Evolutionary conservation across 2,888 invertebrate genomes (phyloP).

Genomic region (Agrilus cyanescens): DNA sequence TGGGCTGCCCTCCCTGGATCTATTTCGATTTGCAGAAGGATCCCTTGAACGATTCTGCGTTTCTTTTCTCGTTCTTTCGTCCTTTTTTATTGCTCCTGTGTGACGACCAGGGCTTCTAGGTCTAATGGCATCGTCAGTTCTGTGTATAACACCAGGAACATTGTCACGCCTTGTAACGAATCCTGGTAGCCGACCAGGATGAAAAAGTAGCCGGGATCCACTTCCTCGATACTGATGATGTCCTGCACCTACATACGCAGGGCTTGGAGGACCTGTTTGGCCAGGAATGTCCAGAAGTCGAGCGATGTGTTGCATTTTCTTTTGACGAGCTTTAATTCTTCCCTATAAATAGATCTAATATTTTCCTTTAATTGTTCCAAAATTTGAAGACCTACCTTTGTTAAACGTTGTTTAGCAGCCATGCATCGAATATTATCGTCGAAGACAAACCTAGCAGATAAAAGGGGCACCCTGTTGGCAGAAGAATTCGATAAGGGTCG

Average conservation of each 20-base stretch:
- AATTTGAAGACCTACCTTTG: slow-evolving; percentile 47
- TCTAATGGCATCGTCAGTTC: slow-evolving; percentile 23
- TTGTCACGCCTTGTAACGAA: slow-evolving; percentile 35
- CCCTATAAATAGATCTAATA: slow-evolving; percentile 43
- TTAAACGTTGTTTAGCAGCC: slow-evolving; percentile 88
- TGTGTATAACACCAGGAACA: slow-evolving; percentile 31
- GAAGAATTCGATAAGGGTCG: slow-evolving; percentile 50
- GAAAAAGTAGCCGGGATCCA: slow-evolving; percentile 30
- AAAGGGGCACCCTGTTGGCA: slow-evolving; percentile 51
- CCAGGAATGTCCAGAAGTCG: slow-evolving; percentile 76
- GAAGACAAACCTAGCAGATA: slow-evolving; percentile 89
- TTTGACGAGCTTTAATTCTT: slow-evolving; percentile 85
- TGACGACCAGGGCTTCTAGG: slow-evolving; percentile 26
- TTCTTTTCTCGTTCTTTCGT: slow-evolving; percentile 15
- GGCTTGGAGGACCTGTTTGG: slow-evolving; percentile 37
- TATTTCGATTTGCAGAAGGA: slow-evolving; percentile 29
- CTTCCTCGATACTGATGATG: slow-evolving; percentile 26
- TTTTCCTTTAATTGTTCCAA: too few relatives aligned
- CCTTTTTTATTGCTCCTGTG: slow-evolving; percentile 18
- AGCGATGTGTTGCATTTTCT: slow-evolving; percentile 94
- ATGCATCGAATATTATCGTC: slow-evolving; percentile 98
- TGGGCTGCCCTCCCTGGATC: slow-evolving; percentile 63
- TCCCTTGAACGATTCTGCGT: slow-evolving; percentile 17
- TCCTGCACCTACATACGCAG: slow-evolving; percentile 35
- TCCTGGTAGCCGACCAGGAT: slow-evolving; percentile 31